Evolutionary conservation across 2,888 invertebrate species (phyloP).

Genomic region (Piscicola geometra): DNA sequence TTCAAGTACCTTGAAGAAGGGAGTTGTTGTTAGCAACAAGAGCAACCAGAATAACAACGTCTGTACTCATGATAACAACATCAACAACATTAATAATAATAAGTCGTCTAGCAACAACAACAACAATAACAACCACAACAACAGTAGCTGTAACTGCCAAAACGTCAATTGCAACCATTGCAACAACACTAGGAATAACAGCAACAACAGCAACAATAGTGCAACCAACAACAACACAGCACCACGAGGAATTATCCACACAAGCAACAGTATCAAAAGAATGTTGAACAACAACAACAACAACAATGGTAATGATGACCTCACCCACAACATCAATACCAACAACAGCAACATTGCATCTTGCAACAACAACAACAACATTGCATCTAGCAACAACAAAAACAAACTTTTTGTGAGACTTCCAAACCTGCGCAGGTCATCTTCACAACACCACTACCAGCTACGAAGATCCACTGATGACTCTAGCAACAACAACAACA

Average conservation of each 20-base stretch:
- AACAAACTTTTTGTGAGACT: not conserved
- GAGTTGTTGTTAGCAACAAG: too few relatives aligned
- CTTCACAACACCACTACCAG: slow-evolving; percentile 10
- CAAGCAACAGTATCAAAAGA: not conserved
- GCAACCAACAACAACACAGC: too few relatives aligned
- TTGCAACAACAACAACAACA: not conserved
- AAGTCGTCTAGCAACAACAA: too few relatives aligned
- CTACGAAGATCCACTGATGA: not conserved
- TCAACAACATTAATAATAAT: too few relatives aligned
- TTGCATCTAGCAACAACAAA: not conserved
- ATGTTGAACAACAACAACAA: not conserved
- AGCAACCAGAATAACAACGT: too few relatives aligned
- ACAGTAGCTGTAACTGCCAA: too few relatives aligned
- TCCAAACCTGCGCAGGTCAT: not conserved
- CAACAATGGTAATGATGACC: slow-evolving; percentile 8
- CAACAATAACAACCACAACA: too few relatives aligned
- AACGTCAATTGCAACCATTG: too few relatives aligned
- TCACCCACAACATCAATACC: not conserved
- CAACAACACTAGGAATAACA: too few relatives aligned
- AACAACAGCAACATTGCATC: not conserved
- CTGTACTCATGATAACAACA: too few relatives aligned
- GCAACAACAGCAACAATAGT: too few relatives aligned
- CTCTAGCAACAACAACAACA: not conserved
- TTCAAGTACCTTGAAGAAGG: too few relatives aligned
- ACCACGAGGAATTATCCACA: not conserved